These are phyloP conservation scores for Acleris cristana DNA, from an alignment of 2,888 invertebrate species.

Conservation along the genomic window DNA sequence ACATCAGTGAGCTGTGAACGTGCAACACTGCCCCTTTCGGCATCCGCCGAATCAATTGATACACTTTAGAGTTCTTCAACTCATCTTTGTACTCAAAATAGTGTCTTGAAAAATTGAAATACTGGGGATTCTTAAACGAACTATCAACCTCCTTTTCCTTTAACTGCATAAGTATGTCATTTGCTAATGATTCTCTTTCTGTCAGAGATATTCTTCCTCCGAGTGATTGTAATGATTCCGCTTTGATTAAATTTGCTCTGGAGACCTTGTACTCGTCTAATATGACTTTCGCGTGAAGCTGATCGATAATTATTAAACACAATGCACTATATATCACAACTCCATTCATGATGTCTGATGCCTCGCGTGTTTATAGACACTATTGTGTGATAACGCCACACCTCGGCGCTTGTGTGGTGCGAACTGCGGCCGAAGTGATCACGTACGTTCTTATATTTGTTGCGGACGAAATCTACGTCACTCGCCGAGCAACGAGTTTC, in stretches of 20 bases:
- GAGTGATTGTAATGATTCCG: slow-evolving; percentile 73
- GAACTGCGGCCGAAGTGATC: slow-evolving; percentile 28
- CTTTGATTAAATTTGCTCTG: slow-evolving; percentile 55
- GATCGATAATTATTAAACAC: slow-evolving; percentile 44
- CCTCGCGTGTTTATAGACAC: slow-evolving; percentile 34
- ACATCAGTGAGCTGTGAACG: slow-evolving; percentile 86
- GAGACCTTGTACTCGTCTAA: slow-evolving; percentile 50
- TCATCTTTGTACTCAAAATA: slow-evolving; percentile 85
- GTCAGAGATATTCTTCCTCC: slow-evolving; percentile 78
- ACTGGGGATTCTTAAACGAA: slow-evolving; percentile 72
- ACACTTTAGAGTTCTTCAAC: slow-evolving; percentile 86
- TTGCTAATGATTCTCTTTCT: slow-evolving; percentile 76
- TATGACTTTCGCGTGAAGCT: slow-evolving; percentile 47
- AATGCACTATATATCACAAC: slow-evolving; percentile 41
- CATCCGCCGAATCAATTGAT: slow-evolving; percentile 85
- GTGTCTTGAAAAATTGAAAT: slow-evolving; percentile 86
- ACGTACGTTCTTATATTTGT: slow-evolving; percentile 30
- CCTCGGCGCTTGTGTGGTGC: slow-evolving; percentile 24
- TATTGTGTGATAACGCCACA: slow-evolving; percentile 24
- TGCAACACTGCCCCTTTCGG: slow-evolving; percentile 91
- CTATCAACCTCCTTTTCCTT: slow-evolving; percentile 80
- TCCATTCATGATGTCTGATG: slow-evolving; percentile 41
- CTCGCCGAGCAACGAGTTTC: too few species aligned
- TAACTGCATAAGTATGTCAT: slow-evolving; percentile 82
- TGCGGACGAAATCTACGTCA: too few species aligned